Evolutionary conservation across 2,888 invertebrate genomes (phyloP).

Genomic region (Rhabditoides inermis): DNA sequence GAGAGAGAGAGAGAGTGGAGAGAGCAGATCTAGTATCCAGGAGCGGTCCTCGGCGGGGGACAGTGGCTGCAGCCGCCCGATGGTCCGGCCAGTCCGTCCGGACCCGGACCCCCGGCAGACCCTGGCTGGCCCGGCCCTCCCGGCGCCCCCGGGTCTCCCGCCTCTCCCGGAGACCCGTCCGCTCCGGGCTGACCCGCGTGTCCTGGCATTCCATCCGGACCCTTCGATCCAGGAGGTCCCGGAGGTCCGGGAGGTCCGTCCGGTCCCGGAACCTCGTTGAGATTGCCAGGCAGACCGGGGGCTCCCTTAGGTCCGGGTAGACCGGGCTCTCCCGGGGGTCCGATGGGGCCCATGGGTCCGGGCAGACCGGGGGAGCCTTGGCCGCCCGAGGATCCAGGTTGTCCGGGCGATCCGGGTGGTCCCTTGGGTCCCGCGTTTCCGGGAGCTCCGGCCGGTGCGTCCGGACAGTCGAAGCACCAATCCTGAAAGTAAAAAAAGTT

Average conservation of each 20-base stretch:
- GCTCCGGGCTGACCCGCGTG: neutral
- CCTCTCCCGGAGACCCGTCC: neutral
- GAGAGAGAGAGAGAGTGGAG: too few relatives aligned
- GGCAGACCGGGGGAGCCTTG: slow-evolving; percentile 15
- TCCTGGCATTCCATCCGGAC: slow-evolving; percentile 5
- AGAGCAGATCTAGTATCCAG: too few relatives aligned
- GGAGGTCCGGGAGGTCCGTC: slow-evolving; percentile 1
- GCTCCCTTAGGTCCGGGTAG: slow-evolving; percentile 19
- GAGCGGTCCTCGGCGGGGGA: too few relatives aligned
- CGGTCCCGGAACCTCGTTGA: slow-evolving; percentile 6
- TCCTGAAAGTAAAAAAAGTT: slow-evolving; percentile 16
- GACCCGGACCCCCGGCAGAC: slow-evolving; percentile 1
- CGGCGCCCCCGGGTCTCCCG: neutral
- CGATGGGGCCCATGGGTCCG: slow-evolving; percentile 15
- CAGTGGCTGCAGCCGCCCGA: slow-evolving; percentile 7
- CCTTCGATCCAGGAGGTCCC: neutral
- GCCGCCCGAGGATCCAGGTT: slow-evolving; percentile 27
- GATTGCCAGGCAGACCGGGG: slow-evolving; percentile 18
- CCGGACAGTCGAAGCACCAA: slow-evolving; percentile 41
- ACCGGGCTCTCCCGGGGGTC: slow-evolving; percentile 17
- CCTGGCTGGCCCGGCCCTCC: slow-evolving; percentile 1
- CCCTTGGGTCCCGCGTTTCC: slow-evolving; percentile 32
- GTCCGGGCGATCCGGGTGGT: slow-evolving; percentile 24
- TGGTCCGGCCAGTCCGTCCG: neutral
- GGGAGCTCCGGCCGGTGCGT: slow-evolving; percentile 34